Conservation (phyloP, 1,140 invertebrate species). For the Drosophila athabasca region DNA sequence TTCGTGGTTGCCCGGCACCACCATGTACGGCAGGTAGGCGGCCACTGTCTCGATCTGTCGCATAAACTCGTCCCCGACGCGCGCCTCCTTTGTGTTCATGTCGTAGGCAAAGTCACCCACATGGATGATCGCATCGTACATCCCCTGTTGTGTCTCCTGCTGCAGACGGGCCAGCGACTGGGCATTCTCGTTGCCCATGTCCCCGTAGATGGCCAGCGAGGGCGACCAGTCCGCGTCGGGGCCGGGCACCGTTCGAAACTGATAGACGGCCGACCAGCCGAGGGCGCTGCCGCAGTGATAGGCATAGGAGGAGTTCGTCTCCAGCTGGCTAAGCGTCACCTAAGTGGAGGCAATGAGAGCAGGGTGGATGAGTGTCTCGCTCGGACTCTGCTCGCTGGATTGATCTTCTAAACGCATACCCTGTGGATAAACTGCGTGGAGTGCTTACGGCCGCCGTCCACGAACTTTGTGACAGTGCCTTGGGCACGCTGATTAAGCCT, state of each 20-base stretch:
- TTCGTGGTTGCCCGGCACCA: slow-evolving; percentile 96
- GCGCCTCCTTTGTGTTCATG: slow-evolving; percentile 92
- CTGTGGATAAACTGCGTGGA: slow-evolving; percentile 92
- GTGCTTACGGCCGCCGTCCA: slow-evolving; percentile 90
- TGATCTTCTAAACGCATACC: slow-evolving; percentile 82
- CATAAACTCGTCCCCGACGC: slow-evolving; percentile 96
- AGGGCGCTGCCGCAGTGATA: slow-evolving; percentile 93
- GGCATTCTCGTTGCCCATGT: slow-evolving; percentile 96
- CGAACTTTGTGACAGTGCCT: slow-evolving; percentile 88
- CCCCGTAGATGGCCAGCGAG: slow-evolving; percentile 93
- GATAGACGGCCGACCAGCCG: slow-evolving; percentile 92
- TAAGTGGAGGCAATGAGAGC: slow-evolving; percentile 31
- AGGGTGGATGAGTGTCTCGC: neutral
- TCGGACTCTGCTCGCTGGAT: neutral
- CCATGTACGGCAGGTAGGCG: slow-evolving; percentile 96
- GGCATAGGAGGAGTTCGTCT: slow-evolving; percentile 87
- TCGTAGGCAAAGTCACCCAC: slow-evolving; percentile 99
- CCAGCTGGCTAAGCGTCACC: slow-evolving; percentile 86
- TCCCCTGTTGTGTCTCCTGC: slow-evolving; percentile 90
- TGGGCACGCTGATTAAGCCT: slow-evolving; percentile 84
- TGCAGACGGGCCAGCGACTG: slow-evolving; percentile 92
- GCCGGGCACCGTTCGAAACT: slow-evolving; percentile 88
- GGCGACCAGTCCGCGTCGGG: slow-evolving; percentile 89
- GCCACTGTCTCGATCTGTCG: slow-evolving; percentile 94
- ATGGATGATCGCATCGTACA: slow-evolving; percentile 95